A percentile compares a stretch with the other conserved stretches of the same genome.
phyloP scores from a whole-genome alignment of 1,140 invertebrate genomes.

The Drosophila chauvacae region DNA sequence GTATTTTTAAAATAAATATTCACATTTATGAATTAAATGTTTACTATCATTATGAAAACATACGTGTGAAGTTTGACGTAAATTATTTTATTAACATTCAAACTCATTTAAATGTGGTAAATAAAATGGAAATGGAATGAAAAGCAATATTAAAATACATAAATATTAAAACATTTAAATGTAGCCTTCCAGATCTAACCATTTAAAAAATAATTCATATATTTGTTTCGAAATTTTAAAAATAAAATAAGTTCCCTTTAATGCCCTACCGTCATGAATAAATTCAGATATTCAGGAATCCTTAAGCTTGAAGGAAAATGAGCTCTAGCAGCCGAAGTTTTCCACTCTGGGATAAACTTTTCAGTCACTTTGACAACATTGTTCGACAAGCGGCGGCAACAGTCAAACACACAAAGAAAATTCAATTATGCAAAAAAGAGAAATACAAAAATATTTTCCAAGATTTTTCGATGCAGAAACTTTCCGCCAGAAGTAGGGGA shows the following conservation, averaged over 20 bases:
- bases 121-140: too few relatives aligned
- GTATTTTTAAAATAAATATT: too few relatives aligned
- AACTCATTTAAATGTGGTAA: too few relatives aligned
- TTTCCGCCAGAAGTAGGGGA: conserved; percentile 11
- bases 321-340: conserved; percentile 15
- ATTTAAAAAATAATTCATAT: too few relatives aligned
- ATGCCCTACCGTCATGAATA: background rate
- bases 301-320: background rate
- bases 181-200: too few relatives aligned
- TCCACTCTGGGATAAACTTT: conserved; percentile 33
- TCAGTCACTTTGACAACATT: conserved; percentile 44
- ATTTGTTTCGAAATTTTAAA: background rate
- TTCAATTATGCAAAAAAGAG: conserved; percentile 79
- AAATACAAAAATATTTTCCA: conserved; percentile 44
- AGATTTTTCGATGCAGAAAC: conserved; percentile 55
- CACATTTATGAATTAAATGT: too few relatives aligned
- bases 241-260: background rate
- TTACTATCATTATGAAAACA: too few relatives aligned
- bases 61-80: too few relatives aligned
- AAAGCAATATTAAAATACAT: too few relatives aligned
- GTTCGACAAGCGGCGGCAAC: conserved; percentile 33
- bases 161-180: too few relatives aligned
- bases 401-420: conserved; percentile 60
- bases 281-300: background rate
- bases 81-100: too few relatives aligned